Percentiles rank a stretch among this genome's conserved stretches.
These are phyloP conservation scores for Brevimyrus niger DNA, from an alignment of 2,113 vertebrate genomes.

Conservation along the genomic window DNA sequence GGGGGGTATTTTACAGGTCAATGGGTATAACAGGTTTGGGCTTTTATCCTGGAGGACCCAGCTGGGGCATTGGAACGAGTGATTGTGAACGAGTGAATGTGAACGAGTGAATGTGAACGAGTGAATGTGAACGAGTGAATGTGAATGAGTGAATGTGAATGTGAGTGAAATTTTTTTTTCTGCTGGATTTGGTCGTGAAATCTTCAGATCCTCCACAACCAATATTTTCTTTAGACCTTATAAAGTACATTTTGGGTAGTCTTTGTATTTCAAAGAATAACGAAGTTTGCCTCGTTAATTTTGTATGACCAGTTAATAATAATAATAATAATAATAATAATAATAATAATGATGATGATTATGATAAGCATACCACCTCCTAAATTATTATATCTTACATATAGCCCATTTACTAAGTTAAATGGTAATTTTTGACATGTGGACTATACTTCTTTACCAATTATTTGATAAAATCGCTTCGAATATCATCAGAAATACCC, in stretches of 20 bases:
- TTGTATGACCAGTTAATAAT: background rate
- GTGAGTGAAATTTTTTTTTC: background rate
- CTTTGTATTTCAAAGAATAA: background rate
- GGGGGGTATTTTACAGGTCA: conserved; percentile 66
- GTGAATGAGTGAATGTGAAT: background rate
- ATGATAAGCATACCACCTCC: background rate
- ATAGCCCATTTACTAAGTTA: background rate
- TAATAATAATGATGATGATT: no score
- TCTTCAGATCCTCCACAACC: background rate
- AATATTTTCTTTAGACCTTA: background rate
- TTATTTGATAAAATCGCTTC: background rate
- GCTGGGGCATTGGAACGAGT: conserved; percentile 58
- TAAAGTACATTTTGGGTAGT: background rate
- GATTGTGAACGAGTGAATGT: conserved; percentile 6
- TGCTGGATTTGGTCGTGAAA: background rate
- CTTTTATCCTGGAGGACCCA: conserved; percentile 41
- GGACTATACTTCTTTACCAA: background rate
- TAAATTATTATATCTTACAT: background rate
- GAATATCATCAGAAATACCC: background rate
- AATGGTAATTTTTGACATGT: background rate
- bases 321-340: no score
- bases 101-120: background rate
- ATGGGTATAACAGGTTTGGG: conserved; percentile 47
- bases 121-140: conserved; percentile 6
- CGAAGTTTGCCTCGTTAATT: background rate